Conservation (phyloP, 2,888 invertebrate species). For the Gari tellinella region DNA sequence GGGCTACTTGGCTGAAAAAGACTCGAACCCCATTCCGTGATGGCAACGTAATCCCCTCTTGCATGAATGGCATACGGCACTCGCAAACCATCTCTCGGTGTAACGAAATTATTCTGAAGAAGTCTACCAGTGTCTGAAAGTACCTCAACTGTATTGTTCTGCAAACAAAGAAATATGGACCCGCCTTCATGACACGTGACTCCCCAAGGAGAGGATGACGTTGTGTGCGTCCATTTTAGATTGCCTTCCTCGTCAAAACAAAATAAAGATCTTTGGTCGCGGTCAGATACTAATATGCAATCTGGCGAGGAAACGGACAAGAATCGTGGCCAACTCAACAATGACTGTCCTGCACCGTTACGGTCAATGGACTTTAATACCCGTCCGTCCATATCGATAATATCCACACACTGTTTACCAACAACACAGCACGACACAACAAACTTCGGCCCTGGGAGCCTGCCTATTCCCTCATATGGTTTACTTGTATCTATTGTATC, state of each 20-base stretch:
- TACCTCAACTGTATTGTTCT: slow-evolving; percentile 61
- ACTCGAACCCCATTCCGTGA: slow-evolving; percentile 68
- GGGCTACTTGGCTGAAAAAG: slow-evolving; percentile 66
- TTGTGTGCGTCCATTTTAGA: slow-evolving; percentile 58
- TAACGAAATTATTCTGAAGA: slow-evolving; percentile 57
- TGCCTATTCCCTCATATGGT: slow-evolving; percentile 65
- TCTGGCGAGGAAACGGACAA: slow-evolving; percentile 50
- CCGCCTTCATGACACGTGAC: slow-evolving; percentile 59
- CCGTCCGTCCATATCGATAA: slow-evolving; percentile 53
- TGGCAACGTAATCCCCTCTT: slow-evolving; percentile 44
- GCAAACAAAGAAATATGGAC: slow-evolving; percentile 60
- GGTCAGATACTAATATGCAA: slow-evolving; percentile 63
- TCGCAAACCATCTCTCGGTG: slow-evolving; percentile 57
- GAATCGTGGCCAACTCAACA: slow-evolving; percentile 66
- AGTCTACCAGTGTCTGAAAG: slow-evolving; percentile 56
- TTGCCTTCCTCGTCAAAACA: slow-evolving; percentile 55
- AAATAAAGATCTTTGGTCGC: slow-evolving; percentile 59
- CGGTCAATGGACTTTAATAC: slow-evolving; percentile 58
- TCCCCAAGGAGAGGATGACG: slow-evolving; percentile 65
- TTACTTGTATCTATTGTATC: slow-evolving; percentile 58
- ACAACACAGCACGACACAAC: slow-evolving; percentile 63
- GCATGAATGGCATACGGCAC: slow-evolving; percentile 65
- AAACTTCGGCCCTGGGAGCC: slow-evolving; percentile 49
- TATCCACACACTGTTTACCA: slow-evolving; percentile 60
- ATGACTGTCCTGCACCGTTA: slow-evolving; percentile 35